Conservation (phyloP, 2,888 invertebrate species). For the Cerceris rybyensis region DNA sequence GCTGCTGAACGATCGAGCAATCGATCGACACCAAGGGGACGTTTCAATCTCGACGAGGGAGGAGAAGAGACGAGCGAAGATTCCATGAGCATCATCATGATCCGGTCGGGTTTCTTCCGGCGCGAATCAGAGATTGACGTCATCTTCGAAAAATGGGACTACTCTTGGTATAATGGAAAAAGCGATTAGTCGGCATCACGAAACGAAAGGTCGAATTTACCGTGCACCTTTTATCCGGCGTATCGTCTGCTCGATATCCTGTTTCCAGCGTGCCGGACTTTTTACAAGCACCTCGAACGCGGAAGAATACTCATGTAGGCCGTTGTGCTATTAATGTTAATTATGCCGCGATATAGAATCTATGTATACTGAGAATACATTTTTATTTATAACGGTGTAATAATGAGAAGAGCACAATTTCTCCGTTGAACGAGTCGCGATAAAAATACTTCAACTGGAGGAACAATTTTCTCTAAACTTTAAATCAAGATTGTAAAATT, state of each 20-base stretch:
- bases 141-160: conserved; percentile 26
- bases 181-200: conserved; percentile 17
- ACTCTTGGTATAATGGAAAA: conserved; percentile 18
- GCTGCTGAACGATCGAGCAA: conserved; percentile 64
- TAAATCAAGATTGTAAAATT: too few species aligned
- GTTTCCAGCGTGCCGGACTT: neutral
- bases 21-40: conserved; percentile 65
- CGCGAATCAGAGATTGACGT: conserved; percentile 17
- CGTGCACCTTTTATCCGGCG: conserved; percentile 8
- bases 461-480: too few species aligned
- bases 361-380: neutral
- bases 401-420: too few species aligned
- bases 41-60: conserved; percentile 67
- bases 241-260: neutral
- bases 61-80: conserved; percentile 19
- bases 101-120: conserved; percentile 27
- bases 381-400: conserved; percentile 3
- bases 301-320: conserved; percentile 13
- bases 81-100: conserved; percentile 30
- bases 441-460: neutral
- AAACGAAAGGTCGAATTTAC: conserved; percentile 18
- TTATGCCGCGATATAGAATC: neutral
- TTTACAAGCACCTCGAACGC: neutral
- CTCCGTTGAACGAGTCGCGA: neutral
- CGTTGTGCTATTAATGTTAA: conserved; percentile 19